Percentiles rank a stretch among this genome's conserved stretches.
phyloP scores from a whole-genome alignment of 2,888 invertebrate species.

The Dorcus parallelipipedus region DNA sequence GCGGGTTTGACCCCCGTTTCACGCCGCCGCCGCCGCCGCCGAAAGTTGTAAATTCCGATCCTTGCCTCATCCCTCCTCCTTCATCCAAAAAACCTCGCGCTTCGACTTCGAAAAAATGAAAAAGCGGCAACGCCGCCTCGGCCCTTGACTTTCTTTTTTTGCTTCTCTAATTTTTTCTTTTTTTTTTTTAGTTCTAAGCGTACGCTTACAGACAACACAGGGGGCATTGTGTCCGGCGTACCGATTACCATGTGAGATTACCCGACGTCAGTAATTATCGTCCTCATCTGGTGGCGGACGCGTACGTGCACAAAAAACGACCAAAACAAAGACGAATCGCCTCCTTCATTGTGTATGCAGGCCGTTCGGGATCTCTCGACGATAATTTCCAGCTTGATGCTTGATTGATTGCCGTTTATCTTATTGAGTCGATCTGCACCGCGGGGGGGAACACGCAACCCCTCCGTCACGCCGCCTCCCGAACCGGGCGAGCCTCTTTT shows the following conservation, averaged over 20 bases:
- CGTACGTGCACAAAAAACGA: too few species aligned
- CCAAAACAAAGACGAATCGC: too few species aligned
- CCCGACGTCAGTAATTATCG: not conserved
- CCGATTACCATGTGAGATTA: not conserved
- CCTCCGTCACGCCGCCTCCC: constrained; percentile 3
- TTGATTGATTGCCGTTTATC: constrained; percentile 16
- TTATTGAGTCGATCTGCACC: constrained; percentile 12
- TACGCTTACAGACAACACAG: too few species aligned
- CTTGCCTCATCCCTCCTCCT: too few species aligned
- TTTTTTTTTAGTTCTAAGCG: too few species aligned
- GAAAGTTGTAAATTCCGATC: too few species aligned
- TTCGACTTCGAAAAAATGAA: too few species aligned
- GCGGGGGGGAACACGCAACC: constrained; percentile 5
- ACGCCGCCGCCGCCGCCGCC: not conserved
- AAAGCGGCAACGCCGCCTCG: too few species aligned
- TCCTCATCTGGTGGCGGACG: not conserved
- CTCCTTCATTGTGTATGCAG: constrained; percentile 1
- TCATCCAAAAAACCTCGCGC: too few species aligned
- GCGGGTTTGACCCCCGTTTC: constrained; percentile 13
- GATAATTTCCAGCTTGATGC: constrained; percentile 11
- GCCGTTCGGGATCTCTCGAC: not conserved
- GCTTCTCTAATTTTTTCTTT: too few species aligned
- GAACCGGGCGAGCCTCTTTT: too few species aligned
- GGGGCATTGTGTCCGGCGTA: not conserved
- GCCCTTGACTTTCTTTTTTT: too few species aligned